Percentiles rank a stretch among this genome's conserved stretches.
These are phyloP conservation scores for Alethe castanea DNA, from an alignment of 2,113 vertebrate genomes.

Conservation along the genomic window DNA sequence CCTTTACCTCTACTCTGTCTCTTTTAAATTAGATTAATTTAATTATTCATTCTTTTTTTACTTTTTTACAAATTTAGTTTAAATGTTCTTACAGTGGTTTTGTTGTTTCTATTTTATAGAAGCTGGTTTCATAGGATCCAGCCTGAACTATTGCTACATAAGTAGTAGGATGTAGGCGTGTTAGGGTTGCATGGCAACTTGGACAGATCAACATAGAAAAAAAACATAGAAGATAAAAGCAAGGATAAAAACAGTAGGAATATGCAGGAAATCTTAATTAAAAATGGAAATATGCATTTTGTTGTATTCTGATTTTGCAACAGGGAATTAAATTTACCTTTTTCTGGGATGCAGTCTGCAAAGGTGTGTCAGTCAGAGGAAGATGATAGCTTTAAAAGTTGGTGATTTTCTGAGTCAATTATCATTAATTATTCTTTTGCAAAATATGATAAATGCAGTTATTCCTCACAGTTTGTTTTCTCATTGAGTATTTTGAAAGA, in stretches of 20 bases:
- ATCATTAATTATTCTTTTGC: background rate
- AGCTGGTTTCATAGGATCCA: background rate
- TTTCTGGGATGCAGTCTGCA: background rate
- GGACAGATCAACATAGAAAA: background rate
- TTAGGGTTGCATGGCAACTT: background rate
- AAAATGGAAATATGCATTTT: background rate
- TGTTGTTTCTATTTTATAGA: background rate
- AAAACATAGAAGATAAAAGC: background rate
- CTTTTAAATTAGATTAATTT: background rate
- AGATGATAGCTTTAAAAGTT: background rate
- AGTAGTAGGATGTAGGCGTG: background rate
- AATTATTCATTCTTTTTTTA: background rate
- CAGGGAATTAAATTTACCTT: background rate
- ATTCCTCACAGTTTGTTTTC: background rate
- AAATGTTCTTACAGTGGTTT: background rate
- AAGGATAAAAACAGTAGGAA: background rate
- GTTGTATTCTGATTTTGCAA: background rate
- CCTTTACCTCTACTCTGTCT: background rate
- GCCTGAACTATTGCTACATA: background rate
- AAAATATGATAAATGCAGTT: background rate
- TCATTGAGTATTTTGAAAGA: background rate
- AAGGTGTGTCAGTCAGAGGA: fast-evolving
- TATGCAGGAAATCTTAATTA: background rate
- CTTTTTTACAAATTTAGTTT: background rate
- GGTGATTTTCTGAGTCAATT: background rate